Conservation (phyloP, 2,797 vertebrate genomes). For the Rhabdomys pumilio region DNA sequence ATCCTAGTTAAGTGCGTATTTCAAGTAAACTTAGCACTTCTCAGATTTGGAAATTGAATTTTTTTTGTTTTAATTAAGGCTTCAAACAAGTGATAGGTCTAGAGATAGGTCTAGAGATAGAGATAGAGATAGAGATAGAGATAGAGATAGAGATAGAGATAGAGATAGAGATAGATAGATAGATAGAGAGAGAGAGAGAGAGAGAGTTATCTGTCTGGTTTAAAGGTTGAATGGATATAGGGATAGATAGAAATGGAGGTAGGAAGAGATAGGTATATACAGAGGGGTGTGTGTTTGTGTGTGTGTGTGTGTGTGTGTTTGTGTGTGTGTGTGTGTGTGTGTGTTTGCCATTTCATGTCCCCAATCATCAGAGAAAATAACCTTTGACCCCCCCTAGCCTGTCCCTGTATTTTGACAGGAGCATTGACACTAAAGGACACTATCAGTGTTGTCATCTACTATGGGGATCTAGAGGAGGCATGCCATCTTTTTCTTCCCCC, state of each 20-base stretch:
- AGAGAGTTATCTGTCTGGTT: neutral
- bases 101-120: no score
- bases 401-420: neutral
- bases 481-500: neutral
- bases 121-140: neutral
- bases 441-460: neutral
- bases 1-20: neutral
- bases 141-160: neutral
- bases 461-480: neutral
- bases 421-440: neutral
- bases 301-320: neutral
- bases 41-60: neutral
- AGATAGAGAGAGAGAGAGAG: no score
- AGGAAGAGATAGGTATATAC: neutral
- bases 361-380: slow-evolving; percentile 13
- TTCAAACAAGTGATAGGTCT: neutral
- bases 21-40: neutral
- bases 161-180: no score
- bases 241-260: neutral
- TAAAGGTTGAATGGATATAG: neutral
- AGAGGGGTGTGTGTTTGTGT: neutral
- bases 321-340: no score
- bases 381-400: neutral
- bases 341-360: neutral
- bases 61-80: slow-evolving; percentile 2